Evolutionary conservation across 2,888 invertebrate genomes (phyloP).

Genomic region (Tenthredo distinguenda): DNA sequence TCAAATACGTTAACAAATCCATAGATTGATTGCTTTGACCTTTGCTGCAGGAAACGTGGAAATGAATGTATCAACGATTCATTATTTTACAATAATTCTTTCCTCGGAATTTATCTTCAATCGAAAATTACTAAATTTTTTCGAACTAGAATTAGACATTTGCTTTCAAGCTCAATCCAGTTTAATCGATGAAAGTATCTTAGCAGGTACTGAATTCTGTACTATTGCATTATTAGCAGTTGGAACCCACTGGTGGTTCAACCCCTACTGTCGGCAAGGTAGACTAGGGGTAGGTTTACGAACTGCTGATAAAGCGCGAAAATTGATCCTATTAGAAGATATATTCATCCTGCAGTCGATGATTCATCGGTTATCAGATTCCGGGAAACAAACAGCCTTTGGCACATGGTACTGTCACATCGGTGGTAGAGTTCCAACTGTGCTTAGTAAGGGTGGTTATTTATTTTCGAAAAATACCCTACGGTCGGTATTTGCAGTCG

Average conservation of each 20-base stretch:
- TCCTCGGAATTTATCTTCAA: not conserved
- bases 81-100: not conserved
- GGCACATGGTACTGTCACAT: not conserved
- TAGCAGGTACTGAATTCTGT: not conserved
- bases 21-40: too few species aligned
- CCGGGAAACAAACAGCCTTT: not conserved
- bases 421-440: not conserved
- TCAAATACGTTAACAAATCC: too few species aligned
- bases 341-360: not conserved
- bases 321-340: not conserved
- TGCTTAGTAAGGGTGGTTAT: not conserved
- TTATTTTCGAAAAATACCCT: not conserved
- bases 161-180: not conserved
- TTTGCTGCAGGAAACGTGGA: too few species aligned
- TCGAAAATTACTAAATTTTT: not conserved
- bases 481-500: not conserved
- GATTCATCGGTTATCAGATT: not conserved
- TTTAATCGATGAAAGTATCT: not conserved
- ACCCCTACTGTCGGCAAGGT: slow-evolving; percentile 27
- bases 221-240: not conserved
- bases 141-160: not conserved
- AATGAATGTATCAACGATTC: too few species aligned
- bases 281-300: slow-evolving; percentile 2
- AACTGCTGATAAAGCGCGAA: not conserved
- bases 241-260: not conserved